Evolutionary conservation across 1,140 invertebrate species (phyloP), one percentile per base, ranked within the genome.

Genomic region (Apocrypta bakeri): DNA sequence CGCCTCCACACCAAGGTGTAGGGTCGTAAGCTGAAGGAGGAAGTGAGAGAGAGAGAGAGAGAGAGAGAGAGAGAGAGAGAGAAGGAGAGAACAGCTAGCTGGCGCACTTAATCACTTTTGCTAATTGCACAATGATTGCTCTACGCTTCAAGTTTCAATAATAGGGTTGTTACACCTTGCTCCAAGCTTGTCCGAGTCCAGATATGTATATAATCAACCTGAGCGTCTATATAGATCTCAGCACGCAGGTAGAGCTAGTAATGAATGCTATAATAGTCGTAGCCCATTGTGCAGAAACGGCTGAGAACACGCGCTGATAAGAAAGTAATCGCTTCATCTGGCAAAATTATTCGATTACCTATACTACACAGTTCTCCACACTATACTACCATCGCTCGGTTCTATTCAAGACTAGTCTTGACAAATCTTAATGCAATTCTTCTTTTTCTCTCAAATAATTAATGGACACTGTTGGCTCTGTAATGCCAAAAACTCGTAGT

Each of bases 121-220:
- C 87, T 90, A 90, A 90, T 90, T 90, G 88, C 87, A 87, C 85
- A 89, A 89, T 89, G 88, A 90, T 90, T 89, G 87, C 87, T 88
- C 85, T 84, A 83, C 84, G 87, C 87, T 86, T 88, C 86, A 89
- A 89, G 87, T 89, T 90, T 89, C 88, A 89, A 90, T 90, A 89
- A 89, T 89, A 86, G 87, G 87, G 83, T 87, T 88, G 88, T 88
- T 89, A 88, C 84, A 63, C 82, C 79, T 79, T 48, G 72, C 84
- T 29, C 75, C 17, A 6, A 21, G 75, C 82, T 71, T n/a, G 68
- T 71, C 27, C 68, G 31, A 71, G 68, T 25, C 3, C 12, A 1
- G 7, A 7, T 42, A 42, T 12, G 12, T 42, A 12, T 42, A 42
- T 42, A 42, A 1, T 37, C 33, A 9, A 42, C 40, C 17, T 21